These are phyloP conservation scores for Atherinosoma microstoma DNA, from an alignment of 2,797 vertebrate species.

Conservation along the genomic window DNA sequence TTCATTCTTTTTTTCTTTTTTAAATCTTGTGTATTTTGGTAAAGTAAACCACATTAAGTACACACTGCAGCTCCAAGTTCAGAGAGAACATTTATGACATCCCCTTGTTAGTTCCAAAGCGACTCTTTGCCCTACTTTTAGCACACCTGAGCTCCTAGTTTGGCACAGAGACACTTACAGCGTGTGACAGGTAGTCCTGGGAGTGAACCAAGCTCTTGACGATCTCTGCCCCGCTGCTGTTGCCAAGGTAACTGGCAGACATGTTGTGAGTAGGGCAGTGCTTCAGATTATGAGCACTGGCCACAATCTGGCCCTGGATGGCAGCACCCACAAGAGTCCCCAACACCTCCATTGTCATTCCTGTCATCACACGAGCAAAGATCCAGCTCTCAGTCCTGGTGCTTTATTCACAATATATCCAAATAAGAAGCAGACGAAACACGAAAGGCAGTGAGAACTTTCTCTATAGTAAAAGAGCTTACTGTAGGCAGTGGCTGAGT, in stretches of 20 bases:
- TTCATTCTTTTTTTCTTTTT: conserved; percentile 30
- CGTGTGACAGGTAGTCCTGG: conserved; percentile 82
- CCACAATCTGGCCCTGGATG: conserved; percentile 94
- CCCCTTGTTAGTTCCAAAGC: conserved; percentile 49
- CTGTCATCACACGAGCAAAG: conserved; percentile 73
- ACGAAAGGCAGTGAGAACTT: conserved; percentile 1
- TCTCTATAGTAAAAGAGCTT: conserved; percentile 66
- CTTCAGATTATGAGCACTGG: conserved; percentile 88
- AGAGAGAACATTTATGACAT: conserved; percentile 18
- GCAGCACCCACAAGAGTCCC: conserved; percentile 93
- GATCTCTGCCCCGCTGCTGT: conserved; percentile 78
- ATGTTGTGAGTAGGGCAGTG: conserved; percentile 83
- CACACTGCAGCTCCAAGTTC: conserved; percentile 26
- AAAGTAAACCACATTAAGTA: conserved; percentile 40
- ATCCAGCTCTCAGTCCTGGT: neutral
- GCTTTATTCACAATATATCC: neutral
- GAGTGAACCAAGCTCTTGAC: conserved; percentile 73
- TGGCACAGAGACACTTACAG: conserved; percentile 84
- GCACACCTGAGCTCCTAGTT: conserved; percentile 55
- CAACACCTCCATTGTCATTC: conserved; percentile 94
- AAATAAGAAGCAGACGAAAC: neutral
- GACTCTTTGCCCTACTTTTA: conserved; percentile 49
- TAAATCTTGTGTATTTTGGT: conserved; percentile 11
- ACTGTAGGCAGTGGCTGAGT: conserved; percentile 96
- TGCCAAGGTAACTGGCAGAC: conserved; percentile 74